These are phyloP conservation scores for Pachypanchax playfairii DNA, from an alignment of 2,113 vertebrate genomes.

Conservation along the genomic window DNA sequence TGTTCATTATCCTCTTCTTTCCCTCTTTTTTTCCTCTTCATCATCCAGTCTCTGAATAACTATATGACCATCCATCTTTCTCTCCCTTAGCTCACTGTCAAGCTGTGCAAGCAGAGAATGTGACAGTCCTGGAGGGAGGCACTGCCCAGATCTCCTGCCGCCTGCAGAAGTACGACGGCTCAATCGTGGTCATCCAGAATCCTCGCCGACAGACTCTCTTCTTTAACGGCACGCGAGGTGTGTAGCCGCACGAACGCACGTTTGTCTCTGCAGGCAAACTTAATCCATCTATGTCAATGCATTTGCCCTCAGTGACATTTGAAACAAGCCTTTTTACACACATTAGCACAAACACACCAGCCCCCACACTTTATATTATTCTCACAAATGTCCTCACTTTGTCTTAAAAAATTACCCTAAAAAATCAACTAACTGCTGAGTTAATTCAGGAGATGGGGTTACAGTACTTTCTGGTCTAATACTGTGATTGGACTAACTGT, in stretches of 20 bases:
- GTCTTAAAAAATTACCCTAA: slow-evolving; percentile 51
- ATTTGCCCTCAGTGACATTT: slow-evolving; percentile 34
- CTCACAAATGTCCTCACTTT: slow-evolving; percentile 47
- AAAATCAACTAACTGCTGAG: slow-evolving; percentile 58
- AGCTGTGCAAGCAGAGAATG: slow-evolving; percentile 91
- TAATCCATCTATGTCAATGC: slow-evolving; percentile 24
- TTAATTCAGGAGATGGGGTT: slow-evolving; percentile 59
- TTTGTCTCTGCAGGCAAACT: slow-evolving; percentile 21
- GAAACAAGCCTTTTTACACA: slow-evolving; percentile 39
- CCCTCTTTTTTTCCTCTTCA: slow-evolving; percentile 16
- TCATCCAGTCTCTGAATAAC: slow-evolving; percentile 15
- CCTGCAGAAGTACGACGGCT: slow-evolving; percentile 91
- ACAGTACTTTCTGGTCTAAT: slow-evolving; percentile 38
- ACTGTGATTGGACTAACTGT: slow-evolving; percentile 34
- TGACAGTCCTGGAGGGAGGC: slow-evolving; percentile 89
- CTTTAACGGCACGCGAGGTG: slow-evolving; percentile 92
- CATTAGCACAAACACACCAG: slow-evolving; percentile 45
- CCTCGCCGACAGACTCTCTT: slow-evolving; percentile 91
- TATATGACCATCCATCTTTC: slow-evolving; percentile 35
- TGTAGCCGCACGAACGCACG: slow-evolving; percentile 27
- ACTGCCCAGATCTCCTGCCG: slow-evolving; percentile 91
- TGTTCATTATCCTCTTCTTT: slow-evolving; percentile 17
- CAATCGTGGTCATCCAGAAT: slow-evolving; percentile 94
- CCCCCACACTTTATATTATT: slow-evolving; percentile 49
- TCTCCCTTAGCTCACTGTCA: slow-evolving; percentile 78